Evolutionary conservation across 2,888 invertebrate genomes (phyloP).

Genomic region (Eledona agricola): DNA sequence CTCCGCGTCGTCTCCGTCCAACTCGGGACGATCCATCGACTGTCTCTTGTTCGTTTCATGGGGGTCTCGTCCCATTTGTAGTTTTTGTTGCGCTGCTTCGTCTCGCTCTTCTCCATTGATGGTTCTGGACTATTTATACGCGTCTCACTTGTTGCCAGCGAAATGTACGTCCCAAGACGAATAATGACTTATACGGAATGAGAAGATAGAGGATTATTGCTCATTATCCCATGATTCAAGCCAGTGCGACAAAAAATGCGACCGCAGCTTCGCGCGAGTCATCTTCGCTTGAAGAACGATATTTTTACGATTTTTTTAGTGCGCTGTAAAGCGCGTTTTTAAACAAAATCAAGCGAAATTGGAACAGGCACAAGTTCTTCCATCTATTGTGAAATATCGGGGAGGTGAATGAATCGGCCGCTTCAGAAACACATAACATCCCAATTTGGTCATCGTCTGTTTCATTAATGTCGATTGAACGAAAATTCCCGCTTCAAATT

Average conservation of each 20-base stretch:
- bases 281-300: background rate
- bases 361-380: slow-evolving; percentile 1
- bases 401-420: background rate
- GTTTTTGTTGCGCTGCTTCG: slow-evolving; percentile 14
- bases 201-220: background rate
- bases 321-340: slow-evolving; percentile 8
- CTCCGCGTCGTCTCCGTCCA: slow-evolving; percentile 19
- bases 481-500: no score
- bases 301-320: slow-evolving; percentile 14
- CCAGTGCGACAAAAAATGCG: slow-evolving; percentile 1
- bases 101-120: slow-evolving; percentile 25
- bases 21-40: slow-evolving; percentile 15
- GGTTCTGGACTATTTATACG: slow-evolving; percentile 16
- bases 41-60: slow-evolving; percentile 15
- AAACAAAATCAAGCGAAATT: slow-evolving; percentile 6
- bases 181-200: slow-evolving; percentile 3
- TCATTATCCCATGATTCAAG: slow-evolving; percentile 20
- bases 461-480: no score
- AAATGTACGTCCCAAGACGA: slow-evolving; percentile 1
- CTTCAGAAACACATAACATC: no score
- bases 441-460: no score
- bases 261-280: slow-evolving; percentile 2
- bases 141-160: slow-evolving; percentile 15
- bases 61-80: slow-evolving; percentile 26
- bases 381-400: background rate